These are phyloP conservation scores for Hypanus sabinus DNA, from an alignment of 2,113 vertebrate genomes.

Conservation along the genomic window DNA sequence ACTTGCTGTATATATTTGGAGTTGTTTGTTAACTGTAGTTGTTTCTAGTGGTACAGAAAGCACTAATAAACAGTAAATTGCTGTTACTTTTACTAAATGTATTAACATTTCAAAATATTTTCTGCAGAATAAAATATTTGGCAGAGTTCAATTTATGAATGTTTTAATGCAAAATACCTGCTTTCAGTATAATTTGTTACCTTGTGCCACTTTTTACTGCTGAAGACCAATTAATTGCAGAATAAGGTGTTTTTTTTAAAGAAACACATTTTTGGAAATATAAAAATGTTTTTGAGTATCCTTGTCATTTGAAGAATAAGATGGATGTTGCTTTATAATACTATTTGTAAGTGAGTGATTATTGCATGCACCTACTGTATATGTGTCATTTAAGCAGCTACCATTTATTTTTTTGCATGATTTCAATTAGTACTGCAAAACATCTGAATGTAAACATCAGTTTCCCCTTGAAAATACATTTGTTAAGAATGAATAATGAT, in stretches of 20 bases:
- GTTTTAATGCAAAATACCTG: conserved; percentile 26
- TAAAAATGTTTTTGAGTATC: not conserved
- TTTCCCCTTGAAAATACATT: conserved; percentile 57
- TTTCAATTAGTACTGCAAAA: conserved; percentile 50
- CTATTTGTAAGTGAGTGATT: conserved; percentile 15
- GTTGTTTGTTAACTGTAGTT: conserved; percentile 23
- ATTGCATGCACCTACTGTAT: conserved; percentile 37
- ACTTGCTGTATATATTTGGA: conserved; percentile 31
- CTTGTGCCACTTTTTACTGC: conserved; percentile 35
- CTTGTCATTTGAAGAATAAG: conserved; percentile 27
- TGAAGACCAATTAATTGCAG: not conserved
- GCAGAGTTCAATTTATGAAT: conserved; percentile 36
- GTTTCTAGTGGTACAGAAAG: conserved; percentile 29
- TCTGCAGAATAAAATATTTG: conserved; percentile 24
- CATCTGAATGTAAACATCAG: conserved; percentile 44
- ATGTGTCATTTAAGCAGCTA: conserved; percentile 46
- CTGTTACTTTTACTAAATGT: conserved; percentile 34
- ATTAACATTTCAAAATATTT: conserved; percentile 27
- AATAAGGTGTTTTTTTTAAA: conserved; percentile 13
- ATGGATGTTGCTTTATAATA: conserved; percentile 34
- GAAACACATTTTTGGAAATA: conserved; percentile 28
- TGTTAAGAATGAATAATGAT: conserved; percentile 56
- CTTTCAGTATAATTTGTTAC: conserved; percentile 30
- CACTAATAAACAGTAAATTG: conserved; percentile 33
- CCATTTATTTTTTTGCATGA: conserved; percentile 58